Evolutionary conservation across 2,113 vertebrate species (phyloP).

Genomic region (Sinocyclocheilus anophthalmus): DNA sequence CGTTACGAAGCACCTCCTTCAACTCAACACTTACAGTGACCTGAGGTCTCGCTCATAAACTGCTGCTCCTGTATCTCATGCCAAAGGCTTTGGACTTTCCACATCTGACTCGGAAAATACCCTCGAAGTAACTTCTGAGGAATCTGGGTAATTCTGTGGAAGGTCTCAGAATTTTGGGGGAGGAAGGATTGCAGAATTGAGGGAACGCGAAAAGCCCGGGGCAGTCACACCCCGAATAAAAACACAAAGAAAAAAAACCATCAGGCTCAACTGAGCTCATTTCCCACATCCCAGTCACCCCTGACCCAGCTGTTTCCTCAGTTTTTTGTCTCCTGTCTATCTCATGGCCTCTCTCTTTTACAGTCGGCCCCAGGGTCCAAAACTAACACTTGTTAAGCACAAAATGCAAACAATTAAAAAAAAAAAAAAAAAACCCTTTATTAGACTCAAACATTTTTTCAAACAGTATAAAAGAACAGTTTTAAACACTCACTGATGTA

Average conservation of each 20-base stretch:
- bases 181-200: conserved; percentile 12
- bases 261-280: conserved; percentile 34
- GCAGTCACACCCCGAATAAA: conserved; percentile 17
- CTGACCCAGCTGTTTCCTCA: conserved; percentile 49
- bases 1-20: conserved; percentile 21
- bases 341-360: background rate
- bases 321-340: background rate
- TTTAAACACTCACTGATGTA: no score
- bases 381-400: background rate
- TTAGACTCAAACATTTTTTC: background rate
- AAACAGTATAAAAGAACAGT: background rate
- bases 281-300: conserved; percentile 51
- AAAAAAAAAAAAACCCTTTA: background rate
- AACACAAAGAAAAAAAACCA: conserved; percentile 19
- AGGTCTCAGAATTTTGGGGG: background rate
- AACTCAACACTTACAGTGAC: background rate
- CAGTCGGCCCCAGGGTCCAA: conserved; percentile 7
- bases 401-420: background rate
- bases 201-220: background rate
- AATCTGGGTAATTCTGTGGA: conserved; percentile 13
- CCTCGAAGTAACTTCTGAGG: background rate
- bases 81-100: background rate
- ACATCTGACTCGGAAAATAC: background rate
- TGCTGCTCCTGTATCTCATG: background rate
- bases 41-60: background rate